Base-by-base conservation (phyloP, 2,888 invertebrate genomes). In the Endotricha flammealis region DNA sequence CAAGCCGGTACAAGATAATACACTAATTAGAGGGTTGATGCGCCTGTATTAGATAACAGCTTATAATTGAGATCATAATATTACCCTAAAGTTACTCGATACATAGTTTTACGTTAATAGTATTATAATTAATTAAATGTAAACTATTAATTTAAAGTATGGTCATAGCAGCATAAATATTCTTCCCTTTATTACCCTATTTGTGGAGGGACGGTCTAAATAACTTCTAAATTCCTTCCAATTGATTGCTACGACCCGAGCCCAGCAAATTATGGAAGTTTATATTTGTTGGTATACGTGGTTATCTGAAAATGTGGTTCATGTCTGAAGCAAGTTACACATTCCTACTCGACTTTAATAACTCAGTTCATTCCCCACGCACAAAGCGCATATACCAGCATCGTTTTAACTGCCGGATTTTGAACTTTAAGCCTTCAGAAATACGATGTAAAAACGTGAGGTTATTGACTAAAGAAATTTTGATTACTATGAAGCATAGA, bases 321-420 rank as follows among this genome's bases (percentile, higher is more conserved):
- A 9, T 28, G 14, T 13, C 14, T 13, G 20, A 20, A 20, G 11
- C 12, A 14, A 28, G 28, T 28, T 28, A 28, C 28, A 13, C 13
- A 28, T 13, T 28, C 28, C 28, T 28, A 12, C 28, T 28, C 28
- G 28, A 28, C 28, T 28, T 14, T 28, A 28, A 28, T 28, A 28
- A 28, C 28, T 28, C 14, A 28, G 13, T 28, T 28, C 28, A 13
- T n/a, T 28, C 28, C 13, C 14, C 13, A 28, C 28, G 28, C 28
- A 28, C n/a, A 1, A 28, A 28, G 14, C 7, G 28, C 3, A 20
- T 28, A 14, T 28, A 14, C 13, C 13, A 9, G 14, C 28, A 4
- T 6, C 20, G 20, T 20, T 20, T 20, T 20, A 20, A 20, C 20
- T 6, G 6, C 20, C 20, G 8, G 7, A 20, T 20, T 16, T 20